Evolutionary conservation across 2,888 invertebrate genomes (phyloP).

Genomic region (Ceratothoa steindachneri): DNA sequence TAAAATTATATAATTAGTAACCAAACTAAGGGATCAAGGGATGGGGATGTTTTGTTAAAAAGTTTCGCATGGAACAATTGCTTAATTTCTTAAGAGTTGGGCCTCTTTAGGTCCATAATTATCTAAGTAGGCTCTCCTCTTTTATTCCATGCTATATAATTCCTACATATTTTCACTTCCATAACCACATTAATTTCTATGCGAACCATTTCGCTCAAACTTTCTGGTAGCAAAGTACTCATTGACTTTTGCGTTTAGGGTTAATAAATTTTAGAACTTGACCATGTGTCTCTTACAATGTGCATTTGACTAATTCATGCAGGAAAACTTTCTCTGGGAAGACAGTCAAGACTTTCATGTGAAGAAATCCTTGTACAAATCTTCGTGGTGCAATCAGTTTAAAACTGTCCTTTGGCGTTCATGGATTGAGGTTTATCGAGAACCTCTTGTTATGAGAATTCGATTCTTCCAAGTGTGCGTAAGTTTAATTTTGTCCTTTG

Average conservation of each 20-base stretch:
- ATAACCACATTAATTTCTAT: no score
- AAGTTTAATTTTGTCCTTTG: slow-evolving; percentile 29
- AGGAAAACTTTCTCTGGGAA: slow-evolving; percentile 23
- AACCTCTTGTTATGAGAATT: slow-evolving; percentile 84
- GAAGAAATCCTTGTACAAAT: slow-evolving; percentile 66
- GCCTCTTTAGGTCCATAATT: not conserved
- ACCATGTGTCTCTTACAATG: no score
- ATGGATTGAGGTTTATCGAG: slow-evolving; percentile 80
- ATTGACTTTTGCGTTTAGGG: no score
- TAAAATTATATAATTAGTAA: no score
- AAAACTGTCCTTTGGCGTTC: slow-evolving; percentile 84
- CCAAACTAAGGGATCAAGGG: no score
- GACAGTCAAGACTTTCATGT: slow-evolving; percentile 27
- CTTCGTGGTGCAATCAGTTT: slow-evolving; percentile 83
- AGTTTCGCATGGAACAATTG: no score
- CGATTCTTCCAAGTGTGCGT: slow-evolving; percentile 83
- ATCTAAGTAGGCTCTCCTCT: not conserved
- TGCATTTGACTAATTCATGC: no score
- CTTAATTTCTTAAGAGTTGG: no score
- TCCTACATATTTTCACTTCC: not conserved
- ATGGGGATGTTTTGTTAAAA: no score
- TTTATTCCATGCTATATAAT: not conserved
- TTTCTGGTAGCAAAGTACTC: no score
- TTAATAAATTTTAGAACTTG: no score
- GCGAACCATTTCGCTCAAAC: no score